Conservation (phyloP, 2,888 invertebrate species). For the Isoperla grammatica region DNA sequence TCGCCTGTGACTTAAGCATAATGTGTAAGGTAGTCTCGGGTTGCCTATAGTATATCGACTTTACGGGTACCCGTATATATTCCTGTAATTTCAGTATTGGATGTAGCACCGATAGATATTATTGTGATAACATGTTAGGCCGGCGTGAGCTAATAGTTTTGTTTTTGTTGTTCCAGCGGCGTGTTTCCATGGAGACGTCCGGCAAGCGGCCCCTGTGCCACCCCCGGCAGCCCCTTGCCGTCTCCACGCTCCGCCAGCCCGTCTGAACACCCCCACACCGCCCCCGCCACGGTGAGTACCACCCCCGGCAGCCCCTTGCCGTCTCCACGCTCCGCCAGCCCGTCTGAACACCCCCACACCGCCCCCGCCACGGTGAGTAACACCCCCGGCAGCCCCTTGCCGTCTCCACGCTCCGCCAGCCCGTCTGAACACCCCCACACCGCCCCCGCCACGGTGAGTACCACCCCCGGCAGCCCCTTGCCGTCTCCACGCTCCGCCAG, state of each 20-base stretch:
- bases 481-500: constrained; percentile 30
- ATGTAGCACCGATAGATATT: no score
- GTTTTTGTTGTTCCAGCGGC: constrained; percentile 32
- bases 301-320: constrained; percentile 44
- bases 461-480: constrained; percentile 36
- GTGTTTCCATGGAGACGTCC: constrained; percentile 34
- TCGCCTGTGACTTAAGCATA: no score
- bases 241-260: constrained; percentile 27
- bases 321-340: no score
- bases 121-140: no score
- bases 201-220: constrained; percentile 29
- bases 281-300: constrained; percentile 38
- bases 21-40: no score
- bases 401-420: constrained; percentile 29
- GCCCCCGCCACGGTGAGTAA: constrained; percentile 38
- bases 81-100: no score
- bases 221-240: constrained; percentile 33
- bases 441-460: constrained; percentile 37
- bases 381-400: constrained; percentile 32
- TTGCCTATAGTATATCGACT: no score
- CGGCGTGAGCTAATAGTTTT: not conserved
- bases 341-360: no score
- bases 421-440: constrained; percentile 32
- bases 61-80: no score
- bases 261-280: constrained; percentile 33